Evolutionary conservation across 2,797 vertebrate species (phyloP).

Genomic region (Pseudomugil tenellus): DNA sequence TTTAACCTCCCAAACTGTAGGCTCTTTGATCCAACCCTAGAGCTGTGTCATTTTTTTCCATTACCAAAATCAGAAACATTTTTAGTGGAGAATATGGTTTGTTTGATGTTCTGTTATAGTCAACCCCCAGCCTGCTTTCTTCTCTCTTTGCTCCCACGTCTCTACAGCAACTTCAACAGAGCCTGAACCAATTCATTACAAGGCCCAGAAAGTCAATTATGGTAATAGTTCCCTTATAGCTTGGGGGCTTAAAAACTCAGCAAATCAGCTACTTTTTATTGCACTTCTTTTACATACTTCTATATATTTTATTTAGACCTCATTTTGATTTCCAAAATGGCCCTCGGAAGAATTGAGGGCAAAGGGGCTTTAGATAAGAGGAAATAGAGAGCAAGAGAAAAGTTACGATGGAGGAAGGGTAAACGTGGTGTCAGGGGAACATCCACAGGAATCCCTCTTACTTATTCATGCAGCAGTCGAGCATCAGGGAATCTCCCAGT

Average conservation of each 20-base stretch:
- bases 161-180: conserved; percentile 56
- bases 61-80: conserved; percentile 37
- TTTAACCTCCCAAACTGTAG: conserved; percentile 35
- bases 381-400: conserved; percentile 17
- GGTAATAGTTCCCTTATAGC: conserved; percentile 70
- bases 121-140: conserved; percentile 16
- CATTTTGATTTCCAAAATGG: conserved; percentile 68
- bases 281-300: conserved; percentile 37
- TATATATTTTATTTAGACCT: conserved; percentile 73
- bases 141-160: conserved; percentile 22
- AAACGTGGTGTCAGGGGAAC: conserved; percentile 55
- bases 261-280: conserved; percentile 54
- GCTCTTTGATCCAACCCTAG: conserved; percentile 49
- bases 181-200: conserved; percentile 77
- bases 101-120: conserved; percentile 64
- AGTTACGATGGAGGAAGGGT: conserved; percentile 50
- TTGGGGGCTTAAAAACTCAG: conserved; percentile 57
- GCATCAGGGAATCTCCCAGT: conserved; percentile 72
- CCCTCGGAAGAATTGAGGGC: conserved; percentile 49
- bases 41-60: conserved; percentile 47
- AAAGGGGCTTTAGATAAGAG: conserved; percentile 13
- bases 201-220: conserved; percentile 80
- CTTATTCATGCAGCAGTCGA: conserved; percentile 73
- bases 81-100: conserved; percentile 40
- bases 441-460: conserved; percentile 68